phyloP scores from a whole-genome alignment of 1,140 invertebrate species.

The Camponotus floridanus region DNA sequence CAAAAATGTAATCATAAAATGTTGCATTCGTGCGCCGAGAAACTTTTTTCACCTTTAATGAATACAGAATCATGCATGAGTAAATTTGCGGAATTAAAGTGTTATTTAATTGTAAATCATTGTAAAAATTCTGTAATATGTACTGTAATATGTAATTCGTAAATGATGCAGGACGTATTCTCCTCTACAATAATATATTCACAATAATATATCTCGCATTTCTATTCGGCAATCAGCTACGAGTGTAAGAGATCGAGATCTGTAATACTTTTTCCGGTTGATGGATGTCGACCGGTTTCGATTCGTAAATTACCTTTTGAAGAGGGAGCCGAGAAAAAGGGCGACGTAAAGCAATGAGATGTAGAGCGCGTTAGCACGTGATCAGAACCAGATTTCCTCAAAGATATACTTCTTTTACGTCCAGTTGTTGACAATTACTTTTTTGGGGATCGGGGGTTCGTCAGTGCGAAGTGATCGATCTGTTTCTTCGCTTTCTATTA shows the following conservation, averaged over 20 bases:
- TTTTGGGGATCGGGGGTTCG: not conserved
- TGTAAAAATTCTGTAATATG: not conserved
- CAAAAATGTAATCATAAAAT: not conserved
- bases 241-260: conserved; percentile 20
- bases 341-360: conserved; percentile 4
- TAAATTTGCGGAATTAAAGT: conserved; percentile 10
- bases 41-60: conserved; percentile 34
- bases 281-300: conserved; percentile 69
- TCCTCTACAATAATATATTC: no score
- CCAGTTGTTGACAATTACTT: conserved; percentile 70
- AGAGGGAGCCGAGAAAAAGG: conserved; percentile 38
- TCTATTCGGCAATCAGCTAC: conserved; percentile 50
- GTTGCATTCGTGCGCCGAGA: not conserved
- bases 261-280: conserved; percentile 66
- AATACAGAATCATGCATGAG: not conserved
- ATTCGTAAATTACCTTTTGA: conserved; percentile 78
- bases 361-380: conserved; percentile 55
- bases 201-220: conserved; percentile 12
- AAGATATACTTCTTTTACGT: conserved; percentile 64
- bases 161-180: conserved; percentile 9
- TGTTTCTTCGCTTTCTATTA: conserved; percentile 51
- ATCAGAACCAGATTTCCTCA: conserved; percentile 72
- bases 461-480: conserved; percentile 71
- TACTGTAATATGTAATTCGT: not conserved
- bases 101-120: not conserved